Conservation (phyloP, 2,888 invertebrate genomes). For the Parnassius smintheus region DNA sequence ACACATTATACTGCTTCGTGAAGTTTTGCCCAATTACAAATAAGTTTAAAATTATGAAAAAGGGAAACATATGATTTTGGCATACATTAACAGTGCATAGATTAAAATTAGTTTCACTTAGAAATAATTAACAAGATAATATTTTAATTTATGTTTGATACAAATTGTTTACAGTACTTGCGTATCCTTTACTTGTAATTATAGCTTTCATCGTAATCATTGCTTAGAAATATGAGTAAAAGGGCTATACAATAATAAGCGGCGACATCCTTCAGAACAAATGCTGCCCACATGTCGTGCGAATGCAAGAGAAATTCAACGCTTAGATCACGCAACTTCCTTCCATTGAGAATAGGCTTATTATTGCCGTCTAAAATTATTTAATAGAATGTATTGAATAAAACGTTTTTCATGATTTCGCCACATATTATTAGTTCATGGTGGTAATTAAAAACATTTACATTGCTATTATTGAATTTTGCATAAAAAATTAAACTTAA, state of each 20-base stretch:
- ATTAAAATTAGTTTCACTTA: no score
- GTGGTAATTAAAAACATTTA: no score
- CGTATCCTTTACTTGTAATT: neutral
- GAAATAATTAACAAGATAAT: no score
- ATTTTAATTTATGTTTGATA: neutral
- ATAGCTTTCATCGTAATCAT: neutral
- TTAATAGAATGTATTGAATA: slow-evolving; percentile 18
- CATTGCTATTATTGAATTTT: no score
- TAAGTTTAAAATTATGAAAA: no score
- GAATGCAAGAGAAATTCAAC: slow-evolving; percentile 22
- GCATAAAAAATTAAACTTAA: no score
- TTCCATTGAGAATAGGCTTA: slow-evolving; percentile 20
- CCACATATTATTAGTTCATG: neutral
- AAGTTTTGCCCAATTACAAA: no score
- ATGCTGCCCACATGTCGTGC: slow-evolving; percentile 30
- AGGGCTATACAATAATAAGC: neutral
- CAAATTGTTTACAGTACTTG: neutral
- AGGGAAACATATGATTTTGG: no score
- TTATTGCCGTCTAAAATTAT: slow-evolving; percentile 9
- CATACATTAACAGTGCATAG: no score
- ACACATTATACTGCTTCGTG: no score
- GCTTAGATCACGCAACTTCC: slow-evolving; percentile 13
- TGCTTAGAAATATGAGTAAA: neutral
- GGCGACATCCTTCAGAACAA: slow-evolving; percentile 19
- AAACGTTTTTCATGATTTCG: neutral